Evolutionary conservation across 2,113 vertebrate species (phyloP).

Genomic region (Pituophis catenifer): DNA sequence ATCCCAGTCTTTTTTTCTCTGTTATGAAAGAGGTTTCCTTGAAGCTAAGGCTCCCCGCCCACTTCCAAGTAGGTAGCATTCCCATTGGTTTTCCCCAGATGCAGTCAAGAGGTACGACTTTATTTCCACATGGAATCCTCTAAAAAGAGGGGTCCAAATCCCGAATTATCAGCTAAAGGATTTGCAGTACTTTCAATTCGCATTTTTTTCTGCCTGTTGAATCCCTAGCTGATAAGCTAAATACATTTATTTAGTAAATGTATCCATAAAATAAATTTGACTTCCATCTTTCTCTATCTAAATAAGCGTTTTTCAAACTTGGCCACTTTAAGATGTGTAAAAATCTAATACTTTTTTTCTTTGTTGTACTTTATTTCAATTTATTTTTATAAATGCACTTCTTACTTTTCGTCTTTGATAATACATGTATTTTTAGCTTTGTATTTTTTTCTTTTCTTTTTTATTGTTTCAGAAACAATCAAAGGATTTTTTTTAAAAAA

Average conservation of each 20-base stretch:
- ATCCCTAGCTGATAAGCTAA: constrained; percentile 10
- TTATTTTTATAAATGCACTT: background rate
- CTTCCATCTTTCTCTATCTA: constrained; percentile 46
- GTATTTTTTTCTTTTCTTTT: background rate
- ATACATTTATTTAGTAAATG: background rate
- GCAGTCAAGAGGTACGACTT: constrained; percentile 15
- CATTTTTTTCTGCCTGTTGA: background rate
- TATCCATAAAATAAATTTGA: constrained; percentile 1
- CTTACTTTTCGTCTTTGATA: background rate
- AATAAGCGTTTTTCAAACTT: background rate
- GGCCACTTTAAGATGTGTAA: background rate
- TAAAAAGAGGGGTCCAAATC: background rate
- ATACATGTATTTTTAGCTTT: background rate
- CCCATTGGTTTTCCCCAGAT: background rate
- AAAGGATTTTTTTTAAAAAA: background rate
- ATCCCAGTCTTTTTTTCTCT: background rate
- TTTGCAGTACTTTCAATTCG: background rate
- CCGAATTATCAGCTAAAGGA: background rate
- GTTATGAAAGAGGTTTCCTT: background rate
- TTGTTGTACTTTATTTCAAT: background rate
- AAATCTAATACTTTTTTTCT: background rate
- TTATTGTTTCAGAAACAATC: background rate
- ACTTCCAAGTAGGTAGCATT: background rate
- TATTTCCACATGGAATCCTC: background rate
- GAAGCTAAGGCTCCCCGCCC: background rate